Percentiles rank a stretch among this genome's conserved stretches.
Evolutionary conservation across 2,797 vertebrate species (phyloP).

Genomic region (Yasuhikotakia modesta): DNA sequence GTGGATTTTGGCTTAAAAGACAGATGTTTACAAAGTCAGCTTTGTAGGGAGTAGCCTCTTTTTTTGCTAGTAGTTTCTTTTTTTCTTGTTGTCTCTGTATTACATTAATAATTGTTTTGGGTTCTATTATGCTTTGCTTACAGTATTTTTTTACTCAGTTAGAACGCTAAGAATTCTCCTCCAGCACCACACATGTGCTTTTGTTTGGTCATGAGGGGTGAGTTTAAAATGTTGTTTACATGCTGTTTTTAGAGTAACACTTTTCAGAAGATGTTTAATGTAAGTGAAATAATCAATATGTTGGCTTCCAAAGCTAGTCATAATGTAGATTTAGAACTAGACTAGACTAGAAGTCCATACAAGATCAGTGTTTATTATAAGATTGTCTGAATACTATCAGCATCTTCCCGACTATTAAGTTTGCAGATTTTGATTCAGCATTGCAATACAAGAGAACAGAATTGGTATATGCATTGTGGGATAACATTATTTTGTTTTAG

Average conservation of each 20-base stretch:
- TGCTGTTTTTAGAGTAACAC: not conserved
- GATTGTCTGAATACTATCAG: too few relatives aligned
- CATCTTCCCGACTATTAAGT: too few relatives aligned
- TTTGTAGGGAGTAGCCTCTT: not conserved
- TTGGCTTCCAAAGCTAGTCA: too few relatives aligned
- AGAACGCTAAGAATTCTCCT: not conserved
- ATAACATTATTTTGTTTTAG: not conserved
- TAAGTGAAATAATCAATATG: not conserved
- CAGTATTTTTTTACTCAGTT: conserved; percentile 52
- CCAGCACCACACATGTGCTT: conserved; percentile 2
- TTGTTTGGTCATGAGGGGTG: conserved; percentile 31
- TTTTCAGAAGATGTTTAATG: not conserved
- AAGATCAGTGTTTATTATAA: too few relatives aligned
- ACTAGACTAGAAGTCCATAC: too few relatives aligned
- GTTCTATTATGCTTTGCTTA: not conserved
- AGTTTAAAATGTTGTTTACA: conserved; percentile 20
- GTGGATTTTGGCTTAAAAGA: not conserved
- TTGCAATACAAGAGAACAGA: not conserved
- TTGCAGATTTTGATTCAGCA: not conserved
- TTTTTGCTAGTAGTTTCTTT: too few relatives aligned
- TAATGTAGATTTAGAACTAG: too few relatives aligned
- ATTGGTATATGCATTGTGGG: not conserved
- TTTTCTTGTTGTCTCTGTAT: too few relatives aligned
- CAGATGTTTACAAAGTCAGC: not conserved
- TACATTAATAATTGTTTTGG: conserved; percentile 1